Base-by-base conservation (phyloP, 2,113 vertebrate genomes). In the Eretmochelys imbricata region DNA sequence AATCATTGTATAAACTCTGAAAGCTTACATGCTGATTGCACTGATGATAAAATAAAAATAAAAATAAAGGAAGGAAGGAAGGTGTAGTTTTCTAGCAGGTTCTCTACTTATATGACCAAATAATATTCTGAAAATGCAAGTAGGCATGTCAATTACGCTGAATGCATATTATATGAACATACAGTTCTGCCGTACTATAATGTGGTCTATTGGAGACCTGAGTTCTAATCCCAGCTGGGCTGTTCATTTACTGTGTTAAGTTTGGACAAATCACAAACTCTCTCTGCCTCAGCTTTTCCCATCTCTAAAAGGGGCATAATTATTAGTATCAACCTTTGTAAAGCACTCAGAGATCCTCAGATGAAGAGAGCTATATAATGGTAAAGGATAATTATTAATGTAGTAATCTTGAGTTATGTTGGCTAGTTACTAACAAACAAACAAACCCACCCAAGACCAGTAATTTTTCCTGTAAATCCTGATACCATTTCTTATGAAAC, bases 401-500 rank as follows among this genome's bases (percentile, higher is more conserved):
- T 4, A 53, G 1, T 14, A 50, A 84, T 50, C 10, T 57, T 13
- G 76, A 87, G 88, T 75, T 22, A 42, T 17, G 83, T 0, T 0
- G 12, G 27, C 11, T 75, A 79, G 29, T 46, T 75, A 57, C 53
- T 94, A 89, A 83, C 4, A 27, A 82, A 83, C 38, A 87, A 13
- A 42, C 42, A 42, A 42, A 42, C 42, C 4, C 5, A 50, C 57
- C 31, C 55, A 87, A 82, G 53, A 48, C 5, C 31, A 75, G 0
- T 29, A 24, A 69, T 8, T 51, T 25, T 13, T 35, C 89, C n/a
- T n/a, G 8, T 49, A 94, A 88, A 55, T 93, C 78, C 54, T 69
- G 94, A 54, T 27, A 35, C 42, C 72, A 53, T 14, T 85, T 91
- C 38, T 50, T 16, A 9, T 6, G 46, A 25, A 88, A 55, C 53